These are phyloP conservation scores for Pocillopora damicornis DNA, from an alignment of 64 coral and sea anemone genomes.

Conservation along the genomic window DNA sequence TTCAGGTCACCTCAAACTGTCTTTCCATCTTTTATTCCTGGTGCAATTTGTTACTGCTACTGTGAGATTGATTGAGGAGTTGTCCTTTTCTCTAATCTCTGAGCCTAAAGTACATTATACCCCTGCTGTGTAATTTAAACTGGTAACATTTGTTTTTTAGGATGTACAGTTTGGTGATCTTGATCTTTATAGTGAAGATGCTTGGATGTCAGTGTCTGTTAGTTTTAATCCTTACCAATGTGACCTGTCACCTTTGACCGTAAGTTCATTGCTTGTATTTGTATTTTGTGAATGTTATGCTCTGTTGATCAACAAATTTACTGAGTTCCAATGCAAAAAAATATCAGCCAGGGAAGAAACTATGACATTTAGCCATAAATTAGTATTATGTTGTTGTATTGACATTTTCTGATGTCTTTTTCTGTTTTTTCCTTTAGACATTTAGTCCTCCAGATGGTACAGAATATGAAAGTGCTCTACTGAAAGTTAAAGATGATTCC, in stretches of 20 bases:
- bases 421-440: conserved; percentile 27
- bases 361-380: too few species aligned
- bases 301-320: too few species aligned
- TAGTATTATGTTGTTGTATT: neutral
- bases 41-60: too few species aligned
- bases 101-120: too few species aligned
- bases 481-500: conserved; percentile 39
- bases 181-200: conserved; percentile 95
- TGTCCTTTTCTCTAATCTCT: too few species aligned
- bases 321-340: too few species aligned
- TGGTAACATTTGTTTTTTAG: conserved; percentile 14
- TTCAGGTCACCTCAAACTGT: too few species aligned
- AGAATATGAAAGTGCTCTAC: conserved; percentile 47
- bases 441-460: conserved; percentile 46
- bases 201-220: conserved; percentile 99
- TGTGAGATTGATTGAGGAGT: too few species aligned
- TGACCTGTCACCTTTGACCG: conserved; percentile 84
- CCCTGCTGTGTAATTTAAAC: neutral
- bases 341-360: too few species aligned
- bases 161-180: conserved; percentile 69
- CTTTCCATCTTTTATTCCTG: too few species aligned
- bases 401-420: neutral
- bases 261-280: conserved; percentile 19
- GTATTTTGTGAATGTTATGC: too few species aligned
- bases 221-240: conserved; percentile 99